phyloP scores from a whole-genome alignment of 2,888 invertebrate species.

The Gandaritis pyraliata region DNA sequence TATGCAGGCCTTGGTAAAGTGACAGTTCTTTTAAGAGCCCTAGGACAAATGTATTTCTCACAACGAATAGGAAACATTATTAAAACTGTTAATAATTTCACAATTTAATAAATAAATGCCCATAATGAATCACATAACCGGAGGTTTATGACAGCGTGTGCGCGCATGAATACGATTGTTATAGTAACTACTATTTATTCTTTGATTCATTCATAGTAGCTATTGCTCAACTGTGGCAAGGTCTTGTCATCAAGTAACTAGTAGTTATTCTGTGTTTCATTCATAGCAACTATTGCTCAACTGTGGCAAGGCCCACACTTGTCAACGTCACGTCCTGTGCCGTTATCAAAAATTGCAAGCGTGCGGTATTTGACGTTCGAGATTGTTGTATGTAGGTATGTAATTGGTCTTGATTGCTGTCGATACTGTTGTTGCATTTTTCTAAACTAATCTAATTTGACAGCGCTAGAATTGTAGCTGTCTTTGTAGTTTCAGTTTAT shows the following conservation, averaged over 20 bases:
- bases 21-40: background rate
- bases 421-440: no score
- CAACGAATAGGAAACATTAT: conserved; percentile 16
- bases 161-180: conserved; percentile 13
- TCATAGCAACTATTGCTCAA: conserved; percentile 16
- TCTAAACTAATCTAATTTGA: no score
- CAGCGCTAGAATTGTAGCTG: no score
- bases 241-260: conserved; percentile 28
- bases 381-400: no score
- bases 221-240: conserved; percentile 20
- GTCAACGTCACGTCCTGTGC: conserved; percentile 41
- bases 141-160: conserved; percentile 30
- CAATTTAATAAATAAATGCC: conserved; percentile 12
- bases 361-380: no score
- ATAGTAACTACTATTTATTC: conserved; percentile 15
- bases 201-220: conserved; percentile 16
- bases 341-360: no score
- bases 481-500: no score
- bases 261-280: conserved; percentile 13
- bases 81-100: conserved; percentile 10
- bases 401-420: no score
- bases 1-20: no score
- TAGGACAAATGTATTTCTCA: conserved; percentile 10
- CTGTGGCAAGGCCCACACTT: conserved; percentile 30
- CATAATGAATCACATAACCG: conserved; percentile 17